Base-by-base conservation (phyloP, 2,797 vertebrate species). In the Phrynocephalus guinanensis region DNA sequence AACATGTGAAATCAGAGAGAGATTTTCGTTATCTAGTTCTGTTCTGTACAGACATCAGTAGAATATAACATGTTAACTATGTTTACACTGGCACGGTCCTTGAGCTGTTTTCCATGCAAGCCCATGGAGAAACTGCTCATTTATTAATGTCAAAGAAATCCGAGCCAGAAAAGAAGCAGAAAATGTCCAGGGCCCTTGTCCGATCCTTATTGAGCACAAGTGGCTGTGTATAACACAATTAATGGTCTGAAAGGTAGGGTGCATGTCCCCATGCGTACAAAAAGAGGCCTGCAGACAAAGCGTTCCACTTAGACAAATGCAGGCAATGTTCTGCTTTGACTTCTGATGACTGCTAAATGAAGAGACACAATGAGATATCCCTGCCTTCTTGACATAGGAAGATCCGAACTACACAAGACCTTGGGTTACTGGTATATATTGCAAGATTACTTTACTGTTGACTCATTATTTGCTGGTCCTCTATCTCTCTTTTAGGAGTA, bases 41-140 rank as follows among this genome's bases (percentile, higher is more conserved):
- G 50, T 73, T n/a, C 56, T 82, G 86, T 87, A 82, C 52, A 71
- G 67, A 71, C 86, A 87, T 82, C 71, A 33, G 79, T 82, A 82
- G 75, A 82, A 82, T 75, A 50, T 66, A 87, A 76, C 79, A 75
- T 87, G 79, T 48, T 76, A 86, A 66, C 75, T 33, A 82, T 76
- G 86, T 87, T 82, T 85, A 85, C 48, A 76, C 81, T 82, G 83
- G 78, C 83, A 80, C 24, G 44, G 22, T 79, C 56, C 11, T 11
- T 85, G 20, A 30, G 44, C 78, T 76, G 71, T 52, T 44, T 20
- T 81, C 44, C 7, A 85, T n/a, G 72, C 26, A 22, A 76, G 33
- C 52, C 72, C 50, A 68, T 70, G 44, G 13, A 56, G 60, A 66
- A 60, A 38, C 26, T 9, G 30, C 30, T 63, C 30, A 3, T 85